These are phyloP conservation scores for Okapia johnstoni DNA, from an alignment of 2,113 vertebrate genomes.

Conservation along the genomic window DNA sequence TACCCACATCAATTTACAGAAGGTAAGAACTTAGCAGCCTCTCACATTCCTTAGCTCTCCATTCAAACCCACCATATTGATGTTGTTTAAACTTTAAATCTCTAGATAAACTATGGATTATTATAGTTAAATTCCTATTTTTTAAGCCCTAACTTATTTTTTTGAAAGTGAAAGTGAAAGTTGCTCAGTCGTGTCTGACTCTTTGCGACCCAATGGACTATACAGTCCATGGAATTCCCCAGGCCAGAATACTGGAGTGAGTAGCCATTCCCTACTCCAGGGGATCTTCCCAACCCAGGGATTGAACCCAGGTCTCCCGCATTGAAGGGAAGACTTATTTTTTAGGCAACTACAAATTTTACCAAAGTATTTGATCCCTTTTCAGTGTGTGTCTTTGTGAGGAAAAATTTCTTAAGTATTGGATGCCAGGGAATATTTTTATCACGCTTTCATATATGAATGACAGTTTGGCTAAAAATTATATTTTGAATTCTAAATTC, in stretches of 20 bases:
- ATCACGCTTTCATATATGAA: constrained; percentile 18
- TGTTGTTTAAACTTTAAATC: not conserved
- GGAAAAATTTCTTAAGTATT: not conserved
- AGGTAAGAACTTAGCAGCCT: not conserved
- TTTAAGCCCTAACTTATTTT: not conserved
- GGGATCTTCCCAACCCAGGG: not conserved
- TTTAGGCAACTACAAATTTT: not conserved
- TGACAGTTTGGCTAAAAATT: constrained; percentile 34
- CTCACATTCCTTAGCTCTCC: not conserved
- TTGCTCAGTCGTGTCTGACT: not conserved
- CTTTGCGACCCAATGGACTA: accelerated
- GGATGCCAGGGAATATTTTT: constrained; percentile 20
- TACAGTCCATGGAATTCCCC: not conserved
- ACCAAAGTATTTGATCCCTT: not conserved
- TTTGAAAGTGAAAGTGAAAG: not conserved
- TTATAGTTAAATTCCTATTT: not conserved
- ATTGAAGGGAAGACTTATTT: not conserved
- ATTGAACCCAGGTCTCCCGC: not conserved
- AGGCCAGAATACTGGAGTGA: not conserved
- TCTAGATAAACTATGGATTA: not conserved
- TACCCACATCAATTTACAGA: not conserved
- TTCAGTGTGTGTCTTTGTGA: not conserved
- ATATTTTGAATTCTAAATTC: constrained; percentile 18
- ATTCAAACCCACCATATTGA: not conserved
- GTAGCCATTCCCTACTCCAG: not conserved